These are phyloP conservation scores for Graptemys geographica DNA, from an alignment of 2,797 vertebrate species.

Conservation along the genomic window DNA sequence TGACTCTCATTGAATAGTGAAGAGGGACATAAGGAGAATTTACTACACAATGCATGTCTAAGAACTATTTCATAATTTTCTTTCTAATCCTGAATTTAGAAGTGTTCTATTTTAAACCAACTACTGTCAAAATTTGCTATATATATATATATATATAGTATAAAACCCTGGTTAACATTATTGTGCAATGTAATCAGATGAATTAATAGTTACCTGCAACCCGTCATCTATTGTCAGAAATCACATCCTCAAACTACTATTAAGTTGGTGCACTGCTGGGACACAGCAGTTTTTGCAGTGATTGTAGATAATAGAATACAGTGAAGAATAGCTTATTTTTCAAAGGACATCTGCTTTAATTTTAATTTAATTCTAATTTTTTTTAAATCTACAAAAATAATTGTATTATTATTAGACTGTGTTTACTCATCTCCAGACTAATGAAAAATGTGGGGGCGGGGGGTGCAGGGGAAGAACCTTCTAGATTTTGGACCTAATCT, in stretches of 20 bases:
- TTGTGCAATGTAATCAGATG: neutral
- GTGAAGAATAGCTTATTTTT: neutral
- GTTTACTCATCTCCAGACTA: neutral
- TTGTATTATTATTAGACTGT: neutral
- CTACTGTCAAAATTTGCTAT: neutral
- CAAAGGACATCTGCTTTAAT: neutral
- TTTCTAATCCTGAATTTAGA: neutral
- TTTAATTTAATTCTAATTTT: neutral
- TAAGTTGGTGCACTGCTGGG: neutral
- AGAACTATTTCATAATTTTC: constrained; percentile 36
- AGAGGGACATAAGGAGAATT: neutral
- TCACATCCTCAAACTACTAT: neutral
- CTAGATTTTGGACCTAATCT: neutral
- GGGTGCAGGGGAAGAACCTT: neutral
- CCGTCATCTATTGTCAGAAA: neutral
- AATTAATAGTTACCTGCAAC: neutral
- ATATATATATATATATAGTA: too few species aligned
- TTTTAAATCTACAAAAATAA: too few species aligned
- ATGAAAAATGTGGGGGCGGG: too few species aligned
- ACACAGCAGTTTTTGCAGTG: neutral
- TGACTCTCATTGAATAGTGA: neutral
- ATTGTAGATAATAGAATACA: neutral
- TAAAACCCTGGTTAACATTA: neutral
- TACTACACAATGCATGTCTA: neutral
- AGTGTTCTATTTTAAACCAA: neutral